These are phyloP conservation scores for Rhingia campestris DNA, from an alignment of 2,888 invertebrate genomes.

Conservation along the genomic window DNA sequence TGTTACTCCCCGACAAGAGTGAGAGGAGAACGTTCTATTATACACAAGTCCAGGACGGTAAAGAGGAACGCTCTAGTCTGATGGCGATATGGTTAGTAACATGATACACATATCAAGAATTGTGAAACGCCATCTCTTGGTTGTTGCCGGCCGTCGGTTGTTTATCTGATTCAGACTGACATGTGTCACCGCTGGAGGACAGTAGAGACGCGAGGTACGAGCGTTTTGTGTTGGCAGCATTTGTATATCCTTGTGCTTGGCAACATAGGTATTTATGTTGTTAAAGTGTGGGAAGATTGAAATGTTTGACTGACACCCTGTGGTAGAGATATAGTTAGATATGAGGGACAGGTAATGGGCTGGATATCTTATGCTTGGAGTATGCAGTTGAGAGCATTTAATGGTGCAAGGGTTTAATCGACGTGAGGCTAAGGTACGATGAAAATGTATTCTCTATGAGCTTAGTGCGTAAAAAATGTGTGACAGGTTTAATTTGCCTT, in stretches of 20 bases:
- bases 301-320: constrained; percentile 58
- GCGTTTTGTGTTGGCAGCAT: constrained; percentile 23
- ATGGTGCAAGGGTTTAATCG: neutral
- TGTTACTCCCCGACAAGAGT: neutral
- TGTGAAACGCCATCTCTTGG: constrained; percentile 62
- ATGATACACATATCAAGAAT: constrained; percentile 62
- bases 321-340: constrained; percentile 45
- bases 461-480: neutral
- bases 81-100: constrained; percentile 23
- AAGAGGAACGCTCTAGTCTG: neutral
- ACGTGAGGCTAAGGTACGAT: neutral
- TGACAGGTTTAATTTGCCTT: constrained; percentile 4
- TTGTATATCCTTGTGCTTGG: neutral
- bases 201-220: constrained; percentile 5
- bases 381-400: neutral
- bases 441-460: constrained; percentile 1
- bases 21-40: neutral
- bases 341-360: constrained; percentile 12
- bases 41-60: neutral
- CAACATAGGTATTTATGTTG: neutral
- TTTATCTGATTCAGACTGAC: constrained; percentile 73
- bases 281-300: constrained; percentile 7
- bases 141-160: constrained; percentile 44
- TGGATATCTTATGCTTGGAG: constrained; percentile 1
- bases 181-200: constrained; percentile 51